Evolutionary conservation across 2,113 vertebrate species (phyloP), one percentile per base, ranked within the genome.

Genomic region (Onychorhynchus coronatus): DNA sequence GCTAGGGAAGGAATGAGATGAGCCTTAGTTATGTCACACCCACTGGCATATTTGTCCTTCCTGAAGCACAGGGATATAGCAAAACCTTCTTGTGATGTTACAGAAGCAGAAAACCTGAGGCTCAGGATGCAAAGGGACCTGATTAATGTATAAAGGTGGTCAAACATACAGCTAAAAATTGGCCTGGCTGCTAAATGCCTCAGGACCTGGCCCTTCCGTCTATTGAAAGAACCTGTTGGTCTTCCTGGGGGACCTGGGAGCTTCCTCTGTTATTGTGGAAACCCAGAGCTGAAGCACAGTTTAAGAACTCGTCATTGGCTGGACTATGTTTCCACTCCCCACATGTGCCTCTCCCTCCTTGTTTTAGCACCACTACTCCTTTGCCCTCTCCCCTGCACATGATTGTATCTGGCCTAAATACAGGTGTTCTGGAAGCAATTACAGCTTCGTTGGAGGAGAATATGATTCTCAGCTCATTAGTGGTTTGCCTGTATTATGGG

Each of bases 361-460:
- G 1, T 56, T 88, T 30, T 14, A 65, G 24, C 72, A 49, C 8
- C 28, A 2, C 42, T 62, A 24, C 7, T 87, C 27, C 76, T 68
- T 50, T 88, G 56, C 70, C 35, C 28, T 91, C 70, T 27, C 46
- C 49, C 15, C 37, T 15, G 39, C 9, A 1, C 50, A 12, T 3
- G 74, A 79, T 42, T 80, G 71, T 73, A 12, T 73, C 88, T 93
- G 79, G 86, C 62, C 83, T 70, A 66, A 79, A 78, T 92, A 86
- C 88, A 95, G 92, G 89, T 93, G 91, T 95, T 87, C 80, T 95
- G 86, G 88, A 96, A 96, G 88, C 49, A 96, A 92, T 93, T 94
- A 86, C 35, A 61, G 88, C 44, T 86, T 27, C 1, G 0, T 21
- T 81, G 53, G 49, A 56, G 70, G 52, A 75, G 76, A 94, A 68